These are phyloP conservation scores for Zenarchopterus dispar DNA, from an alignment of 2,797 vertebrate species.

Conservation along the genomic window DNA sequence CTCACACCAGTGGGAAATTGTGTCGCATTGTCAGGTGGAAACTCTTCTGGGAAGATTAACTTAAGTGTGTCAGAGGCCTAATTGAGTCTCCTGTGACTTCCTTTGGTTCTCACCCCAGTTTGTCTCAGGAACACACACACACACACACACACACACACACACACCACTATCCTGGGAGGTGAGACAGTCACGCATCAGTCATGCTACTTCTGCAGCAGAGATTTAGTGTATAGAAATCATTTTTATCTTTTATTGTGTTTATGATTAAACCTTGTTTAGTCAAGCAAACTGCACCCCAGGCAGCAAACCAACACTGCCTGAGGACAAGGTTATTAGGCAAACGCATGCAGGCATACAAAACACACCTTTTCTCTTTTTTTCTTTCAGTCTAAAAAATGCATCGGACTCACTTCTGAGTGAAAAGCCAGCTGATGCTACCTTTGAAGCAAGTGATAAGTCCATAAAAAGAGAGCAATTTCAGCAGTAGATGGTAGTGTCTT, in stretches of 20 bases:
- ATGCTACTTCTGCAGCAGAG: constrained; percentile 14
- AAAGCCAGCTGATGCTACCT: constrained; percentile 48
- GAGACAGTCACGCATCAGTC: constrained; percentile 18
- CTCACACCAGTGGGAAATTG: background rate
- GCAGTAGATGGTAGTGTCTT: too few relatives aligned
- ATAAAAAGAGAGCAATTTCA: too few relatives aligned
- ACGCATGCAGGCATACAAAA: constrained; percentile 36
- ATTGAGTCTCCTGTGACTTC: constrained; percentile 47
- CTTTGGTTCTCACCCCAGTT: constrained; percentile 31
- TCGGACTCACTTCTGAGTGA: constrained; percentile 59
- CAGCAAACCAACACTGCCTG: constrained; percentile 22
- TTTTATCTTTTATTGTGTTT: background rate
- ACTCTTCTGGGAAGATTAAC: constrained; percentile 13
- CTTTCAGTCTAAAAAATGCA: constrained; percentile 43
- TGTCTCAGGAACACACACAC: too few relatives aligned
- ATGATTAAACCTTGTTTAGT: constrained; percentile 20
- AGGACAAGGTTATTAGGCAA: constrained; percentile 46
- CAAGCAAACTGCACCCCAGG: constrained; percentile 27
- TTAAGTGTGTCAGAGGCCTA: constrained; percentile 42
- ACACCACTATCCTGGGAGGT: too few relatives aligned
- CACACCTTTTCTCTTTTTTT: constrained; percentile 36
- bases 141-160: too few relatives aligned
- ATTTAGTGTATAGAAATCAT: too few relatives aligned
- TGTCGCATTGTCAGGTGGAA: constrained; percentile 27
- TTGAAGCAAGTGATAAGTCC: too few relatives aligned